Evolutionary conservation across 2,113 vertebrate species (phyloP).

Genomic region (Leptosomus discolor): DNA sequence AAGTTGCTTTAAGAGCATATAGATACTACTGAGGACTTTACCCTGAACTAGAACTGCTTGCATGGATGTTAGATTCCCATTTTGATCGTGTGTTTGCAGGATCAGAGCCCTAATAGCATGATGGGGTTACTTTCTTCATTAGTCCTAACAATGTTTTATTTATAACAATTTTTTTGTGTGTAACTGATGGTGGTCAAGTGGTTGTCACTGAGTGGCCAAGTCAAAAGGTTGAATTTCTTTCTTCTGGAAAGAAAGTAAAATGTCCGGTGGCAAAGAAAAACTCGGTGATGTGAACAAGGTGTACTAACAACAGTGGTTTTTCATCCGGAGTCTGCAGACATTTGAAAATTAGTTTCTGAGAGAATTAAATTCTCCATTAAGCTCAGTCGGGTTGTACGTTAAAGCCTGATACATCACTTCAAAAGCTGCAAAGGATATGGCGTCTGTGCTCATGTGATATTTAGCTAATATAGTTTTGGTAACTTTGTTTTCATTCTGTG

Average conservation of each 20-base stretch:
- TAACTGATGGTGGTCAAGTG: not conserved
- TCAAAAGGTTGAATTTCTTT: not conserved
- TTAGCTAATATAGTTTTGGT: not conserved
- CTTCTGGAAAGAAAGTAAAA: not conserved
- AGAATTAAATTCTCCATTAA: constrained; percentile 39
- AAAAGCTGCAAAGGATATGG: not conserved
- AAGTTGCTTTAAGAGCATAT: accelerated
- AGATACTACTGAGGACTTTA: not conserved
- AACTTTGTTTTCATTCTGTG: not conserved
- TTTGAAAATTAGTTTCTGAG: constrained; percentile 42
- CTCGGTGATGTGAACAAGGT: not conserved
- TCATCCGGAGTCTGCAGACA: constrained; percentile 31
- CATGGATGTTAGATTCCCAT: not conserved
- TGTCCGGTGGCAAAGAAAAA: not conserved
- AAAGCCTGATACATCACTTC: not conserved
- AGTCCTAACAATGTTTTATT: not conserved
- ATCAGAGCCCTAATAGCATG: not conserved
- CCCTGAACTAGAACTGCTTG: not conserved
- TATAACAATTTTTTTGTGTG: not conserved
- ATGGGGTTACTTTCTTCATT: not conserved
- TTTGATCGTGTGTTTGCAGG: not conserved
- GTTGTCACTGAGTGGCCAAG: not conserved
- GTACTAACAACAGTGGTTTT: constrained; percentile 27
- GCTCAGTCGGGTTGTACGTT: not conserved
- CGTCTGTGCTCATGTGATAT: accelerated